Conservation (phyloP, 2,888 invertebrate genomes). For the Orthonevra nobilis region DNA sequence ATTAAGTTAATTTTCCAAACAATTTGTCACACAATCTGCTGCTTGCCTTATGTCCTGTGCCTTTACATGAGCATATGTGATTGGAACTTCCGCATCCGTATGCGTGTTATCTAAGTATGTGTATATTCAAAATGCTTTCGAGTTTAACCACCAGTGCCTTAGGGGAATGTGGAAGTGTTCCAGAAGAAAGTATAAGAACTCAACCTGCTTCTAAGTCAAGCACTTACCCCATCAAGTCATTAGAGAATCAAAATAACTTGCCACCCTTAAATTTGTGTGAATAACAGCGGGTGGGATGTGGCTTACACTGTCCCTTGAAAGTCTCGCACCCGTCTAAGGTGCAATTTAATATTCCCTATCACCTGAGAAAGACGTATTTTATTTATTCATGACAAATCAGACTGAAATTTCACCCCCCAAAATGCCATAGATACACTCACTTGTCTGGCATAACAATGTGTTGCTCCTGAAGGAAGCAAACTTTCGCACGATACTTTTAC, state of each 20-base stretch:
- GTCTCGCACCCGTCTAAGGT: neutral
- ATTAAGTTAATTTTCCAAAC: slow-evolving; percentile 66
- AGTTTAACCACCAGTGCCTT: slow-evolving; percentile 12
- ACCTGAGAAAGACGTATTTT: slow-evolving; percentile 12
- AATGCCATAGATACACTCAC: neutral
- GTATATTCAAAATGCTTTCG: neutral
- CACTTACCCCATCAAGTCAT: slow-evolving; percentile 44
- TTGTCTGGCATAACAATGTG: neutral
- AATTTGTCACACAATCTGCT: slow-evolving; percentile 53
- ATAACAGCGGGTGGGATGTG: neutral
- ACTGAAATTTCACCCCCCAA: too few species aligned
- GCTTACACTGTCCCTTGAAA: neutral
- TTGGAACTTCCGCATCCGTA: too few species aligned
- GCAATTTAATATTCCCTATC: slow-evolving; percentile 11
- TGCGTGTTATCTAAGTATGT: too few species aligned
- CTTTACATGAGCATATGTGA: neutral
- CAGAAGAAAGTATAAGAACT: slow-evolving; percentile 28
- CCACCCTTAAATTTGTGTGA: neutral
- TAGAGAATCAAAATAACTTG: slow-evolving; percentile 47
- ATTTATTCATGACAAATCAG: slow-evolving; percentile 26
- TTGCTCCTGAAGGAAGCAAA: neutral
- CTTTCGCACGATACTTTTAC: neutral
- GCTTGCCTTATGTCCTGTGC: neutral
- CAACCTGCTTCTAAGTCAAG: neutral
- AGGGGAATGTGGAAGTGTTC: slow-evolving; percentile 4